Percentiles rank a stretch among this genome's conserved stretches.
Conservation (phyloP, 2,888 invertebrate species). For the Eupithecia dodoneata region DNA sequence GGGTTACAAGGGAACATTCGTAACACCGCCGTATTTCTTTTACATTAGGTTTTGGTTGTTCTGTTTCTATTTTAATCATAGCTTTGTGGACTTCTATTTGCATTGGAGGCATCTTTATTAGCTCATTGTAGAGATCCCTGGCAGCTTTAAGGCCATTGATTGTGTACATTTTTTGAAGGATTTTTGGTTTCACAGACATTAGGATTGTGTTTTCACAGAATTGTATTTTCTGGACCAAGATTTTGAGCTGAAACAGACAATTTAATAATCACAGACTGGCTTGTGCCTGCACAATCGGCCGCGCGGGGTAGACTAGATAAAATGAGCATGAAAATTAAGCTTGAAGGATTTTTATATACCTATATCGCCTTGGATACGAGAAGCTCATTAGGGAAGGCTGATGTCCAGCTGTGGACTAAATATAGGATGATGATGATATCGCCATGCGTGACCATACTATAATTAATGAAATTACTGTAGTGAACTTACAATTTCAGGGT, state of each 20-base stretch:
- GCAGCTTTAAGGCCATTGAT: slow-evolving; percentile 82
- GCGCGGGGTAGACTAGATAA: neutral
- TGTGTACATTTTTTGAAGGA: slow-evolving; percentile 84
- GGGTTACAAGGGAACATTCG: slow-evolving; percentile 86
- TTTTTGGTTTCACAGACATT: slow-evolving; percentile 83
- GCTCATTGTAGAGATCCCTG: slow-evolving; percentile 84
- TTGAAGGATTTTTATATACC: neutral
- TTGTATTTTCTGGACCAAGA: slow-evolving; percentile 69
- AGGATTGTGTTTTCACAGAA: slow-evolving; percentile 79
- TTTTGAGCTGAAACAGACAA: slow-evolving; percentile 63
- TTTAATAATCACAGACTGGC: neutral
- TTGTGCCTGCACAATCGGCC: neutral
- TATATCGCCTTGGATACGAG: neutral
- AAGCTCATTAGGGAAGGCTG: neutral
- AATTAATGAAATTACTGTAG: neutral
- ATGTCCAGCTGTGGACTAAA: neutral
- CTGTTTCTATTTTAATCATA: slow-evolving; percentile 84
- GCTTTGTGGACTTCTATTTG: slow-evolving; percentile 85
- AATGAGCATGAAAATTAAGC: neutral
- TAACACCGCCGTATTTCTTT: slow-evolving; percentile 84
- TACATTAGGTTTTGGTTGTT: slow-evolving; percentile 72
- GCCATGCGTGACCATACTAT: neutral
- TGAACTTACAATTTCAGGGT: slow-evolving; percentile 63
- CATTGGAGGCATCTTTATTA: slow-evolving; percentile 84
- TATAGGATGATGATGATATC: slow-evolving; percentile 24